Evolutionary conservation across 1,140 invertebrate genomes (phyloP).

Genomic region (Choristoneura fumiferana): DNA sequence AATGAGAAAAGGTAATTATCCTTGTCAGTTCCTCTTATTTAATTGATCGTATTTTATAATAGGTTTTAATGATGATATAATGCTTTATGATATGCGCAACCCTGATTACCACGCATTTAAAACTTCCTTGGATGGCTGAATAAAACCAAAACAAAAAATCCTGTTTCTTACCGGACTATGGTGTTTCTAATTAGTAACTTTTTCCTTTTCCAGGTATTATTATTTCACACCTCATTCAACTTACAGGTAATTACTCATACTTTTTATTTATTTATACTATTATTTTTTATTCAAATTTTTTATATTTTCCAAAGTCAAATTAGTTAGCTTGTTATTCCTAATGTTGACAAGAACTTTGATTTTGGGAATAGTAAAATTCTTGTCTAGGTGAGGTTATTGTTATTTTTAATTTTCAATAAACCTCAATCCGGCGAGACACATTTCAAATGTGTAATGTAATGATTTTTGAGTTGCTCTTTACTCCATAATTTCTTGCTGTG

Average conservation of each 20-base stretch:
- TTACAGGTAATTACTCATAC: slow-evolving; percentile 28
- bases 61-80: slow-evolving; percentile 63
- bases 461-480: too few relatives aligned
- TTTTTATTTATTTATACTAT: slow-evolving; percentile 11
- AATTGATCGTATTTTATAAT: too few relatives aligned
- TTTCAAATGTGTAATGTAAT: neutral
- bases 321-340: slow-evolving; percentile 37
- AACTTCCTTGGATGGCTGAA: slow-evolving; percentile 77
- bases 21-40: too few relatives aligned
- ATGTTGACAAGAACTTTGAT: slow-evolving; percentile 53
- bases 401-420: slow-evolving; percentile 55
- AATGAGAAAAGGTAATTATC: too few relatives aligned
- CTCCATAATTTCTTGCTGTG: too few relatives aligned
- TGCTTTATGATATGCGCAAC: slow-evolving; percentile 73
- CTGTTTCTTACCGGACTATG: too few relatives aligned
- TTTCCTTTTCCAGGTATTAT: neutral
- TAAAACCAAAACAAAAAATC: neutral
- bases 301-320: slow-evolving; percentile 40
- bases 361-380: slow-evolving; percentile 61
- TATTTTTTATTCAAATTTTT: too few relatives aligned
- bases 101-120: slow-evolving; percentile 74
- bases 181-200: too few relatives aligned
- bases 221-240: neutral
- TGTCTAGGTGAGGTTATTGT: slow-evolving; percentile 73
- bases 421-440: slow-evolving; percentile 74